phyloP scores from a whole-genome alignment of 2,888 invertebrate genomes.

The Parnassius mnemosyne region DNA sequence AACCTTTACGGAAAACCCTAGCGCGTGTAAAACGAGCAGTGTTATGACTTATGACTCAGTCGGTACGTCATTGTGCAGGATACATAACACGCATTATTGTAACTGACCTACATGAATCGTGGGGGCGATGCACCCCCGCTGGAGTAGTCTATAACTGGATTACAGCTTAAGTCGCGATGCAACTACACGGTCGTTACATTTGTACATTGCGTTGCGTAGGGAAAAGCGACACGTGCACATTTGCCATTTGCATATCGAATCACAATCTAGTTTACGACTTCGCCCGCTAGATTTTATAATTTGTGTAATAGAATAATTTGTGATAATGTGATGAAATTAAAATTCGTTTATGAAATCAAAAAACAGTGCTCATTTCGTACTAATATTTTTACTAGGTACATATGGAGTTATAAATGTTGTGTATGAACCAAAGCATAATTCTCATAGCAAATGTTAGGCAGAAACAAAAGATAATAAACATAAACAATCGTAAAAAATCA shows the following conservation, averaged over 20 bases:
- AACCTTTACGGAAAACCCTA: constrained; percentile 25
- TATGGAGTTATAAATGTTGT: no score
- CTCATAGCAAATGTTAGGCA: no score
- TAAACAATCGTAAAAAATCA: no score
- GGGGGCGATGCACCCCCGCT: constrained; percentile 59
- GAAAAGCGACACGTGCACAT: constrained; percentile 9
- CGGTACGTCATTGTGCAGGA: constrained; percentile 35
- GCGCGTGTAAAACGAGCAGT: constrained; percentile 30
- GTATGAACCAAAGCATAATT: no score
- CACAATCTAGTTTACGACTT: background rate
- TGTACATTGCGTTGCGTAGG: constrained; percentile 3
- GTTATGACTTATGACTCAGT: constrained; percentile 39
- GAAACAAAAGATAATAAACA: no score
- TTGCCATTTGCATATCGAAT: no score
- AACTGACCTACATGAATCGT: constrained; percentile 65
- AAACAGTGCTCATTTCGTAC: no score
- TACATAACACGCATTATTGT: constrained; percentile 41
- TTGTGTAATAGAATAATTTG: no score
- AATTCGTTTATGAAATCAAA: background rate
- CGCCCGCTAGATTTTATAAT: background rate
- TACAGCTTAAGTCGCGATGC: constrained; percentile 35
- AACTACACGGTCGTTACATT: constrained; percentile 10
- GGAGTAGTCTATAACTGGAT: constrained; percentile 56
- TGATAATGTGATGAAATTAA: no score
- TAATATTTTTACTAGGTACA: no score